A percentile compares a stretch with the other conserved stretches of the same genome.
Conservation (phyloP, 1,140 invertebrate genomes). For the Drosophila bipectinata region DNA sequence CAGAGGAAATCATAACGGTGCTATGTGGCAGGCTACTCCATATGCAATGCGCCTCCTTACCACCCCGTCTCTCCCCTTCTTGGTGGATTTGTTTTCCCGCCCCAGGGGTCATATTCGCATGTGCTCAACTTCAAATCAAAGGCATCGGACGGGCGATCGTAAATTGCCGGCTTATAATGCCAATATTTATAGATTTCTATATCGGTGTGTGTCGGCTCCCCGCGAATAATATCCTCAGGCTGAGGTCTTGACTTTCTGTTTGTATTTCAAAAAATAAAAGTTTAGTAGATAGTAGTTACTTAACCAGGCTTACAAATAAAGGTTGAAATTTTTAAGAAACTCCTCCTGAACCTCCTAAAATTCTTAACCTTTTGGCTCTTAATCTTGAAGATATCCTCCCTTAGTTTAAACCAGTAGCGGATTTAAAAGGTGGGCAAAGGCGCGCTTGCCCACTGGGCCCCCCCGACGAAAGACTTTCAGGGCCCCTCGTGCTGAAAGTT, state of each 20-base stretch:
- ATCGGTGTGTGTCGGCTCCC: neutral
- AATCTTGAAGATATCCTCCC: no score
- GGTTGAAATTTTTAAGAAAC: neutral
- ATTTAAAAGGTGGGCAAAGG: no score
- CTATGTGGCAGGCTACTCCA: slow-evolving; percentile 25
- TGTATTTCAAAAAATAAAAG: neutral
- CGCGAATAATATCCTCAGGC: neutral
- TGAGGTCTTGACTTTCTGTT: neutral
- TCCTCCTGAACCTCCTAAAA: no score
- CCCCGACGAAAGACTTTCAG: no score
- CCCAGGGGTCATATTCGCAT: slow-evolving; percentile 34
- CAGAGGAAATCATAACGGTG: slow-evolving; percentile 69
- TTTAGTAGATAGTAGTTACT: neutral
- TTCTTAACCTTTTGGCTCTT: no score
- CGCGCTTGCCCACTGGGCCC: no score
- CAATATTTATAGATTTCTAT: slow-evolving; percentile 62
- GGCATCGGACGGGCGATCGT: slow-evolving; percentile 60
- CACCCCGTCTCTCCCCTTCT: no score
- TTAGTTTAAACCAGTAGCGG: no score
- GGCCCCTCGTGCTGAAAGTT: no score
- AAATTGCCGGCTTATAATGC: slow-evolving; percentile 68
- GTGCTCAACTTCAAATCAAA: slow-evolving; percentile 65
- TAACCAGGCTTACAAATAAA: neutral
- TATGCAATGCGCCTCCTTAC: slow-evolving; percentile 32
- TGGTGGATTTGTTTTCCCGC: slow-evolving; percentile 5